These are phyloP conservation scores for Macropus fuliginosus DNA, from an alignment of 2,797 vertebrate species.

Conservation along the genomic window DNA sequence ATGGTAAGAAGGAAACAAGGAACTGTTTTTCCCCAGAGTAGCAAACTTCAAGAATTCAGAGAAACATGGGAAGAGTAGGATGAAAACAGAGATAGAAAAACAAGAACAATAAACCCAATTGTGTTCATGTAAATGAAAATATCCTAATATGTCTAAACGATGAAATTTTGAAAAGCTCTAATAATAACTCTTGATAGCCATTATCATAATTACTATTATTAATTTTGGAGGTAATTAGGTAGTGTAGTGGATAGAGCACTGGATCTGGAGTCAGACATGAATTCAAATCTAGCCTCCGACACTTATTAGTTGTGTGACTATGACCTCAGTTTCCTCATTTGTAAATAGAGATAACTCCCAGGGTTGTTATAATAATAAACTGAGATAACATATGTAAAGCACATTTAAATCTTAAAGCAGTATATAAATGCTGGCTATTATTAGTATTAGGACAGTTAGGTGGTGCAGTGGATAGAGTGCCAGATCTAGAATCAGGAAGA, in stretches of 20 bases:
- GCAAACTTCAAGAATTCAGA: background rate
- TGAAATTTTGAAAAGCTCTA: background rate
- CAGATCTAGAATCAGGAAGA: background rate
- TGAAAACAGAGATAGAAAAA: background rate
- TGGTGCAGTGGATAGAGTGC: background rate
- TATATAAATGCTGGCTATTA: background rate
- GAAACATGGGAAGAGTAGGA: background rate
- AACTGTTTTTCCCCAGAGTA: background rate
- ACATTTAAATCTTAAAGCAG: background rate
- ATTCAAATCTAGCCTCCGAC: background rate
- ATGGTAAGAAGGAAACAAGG: background rate
- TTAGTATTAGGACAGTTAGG: background rate
- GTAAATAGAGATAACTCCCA: background rate
- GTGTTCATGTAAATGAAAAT: background rate
- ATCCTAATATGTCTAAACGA: background rate
- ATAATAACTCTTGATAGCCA: background rate
- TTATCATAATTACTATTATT: background rate
- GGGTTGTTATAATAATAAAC: background rate
- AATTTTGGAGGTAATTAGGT: background rate
- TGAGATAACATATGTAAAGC: background rate
- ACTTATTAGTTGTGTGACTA: background rate
- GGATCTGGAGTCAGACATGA: background rate
- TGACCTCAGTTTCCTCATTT: background rate
- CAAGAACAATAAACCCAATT: background rate
- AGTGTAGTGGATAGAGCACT: background rate